Conservation (phyloP, 2,797 vertebrate genomes). For the Nannoperca obscura region DNA sequence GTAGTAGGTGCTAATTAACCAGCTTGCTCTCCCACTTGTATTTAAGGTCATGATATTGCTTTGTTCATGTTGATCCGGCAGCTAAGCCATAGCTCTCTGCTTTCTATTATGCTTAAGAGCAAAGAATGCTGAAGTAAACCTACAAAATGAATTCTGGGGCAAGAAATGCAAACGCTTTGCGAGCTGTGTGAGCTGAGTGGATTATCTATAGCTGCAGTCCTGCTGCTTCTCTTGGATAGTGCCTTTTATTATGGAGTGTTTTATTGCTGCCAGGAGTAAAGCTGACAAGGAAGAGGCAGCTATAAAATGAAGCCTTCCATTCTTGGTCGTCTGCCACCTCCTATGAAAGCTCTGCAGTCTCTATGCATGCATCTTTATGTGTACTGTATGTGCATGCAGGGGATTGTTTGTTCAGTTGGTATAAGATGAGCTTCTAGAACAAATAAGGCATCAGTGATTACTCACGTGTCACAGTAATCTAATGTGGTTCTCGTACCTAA, state of each 20-base stretch:
- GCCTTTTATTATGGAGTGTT: slow-evolving; percentile 87
- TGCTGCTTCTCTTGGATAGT: slow-evolving; percentile 78
- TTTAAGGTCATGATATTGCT: slow-evolving; percentile 71
- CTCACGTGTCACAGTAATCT: slow-evolving; percentile 76
- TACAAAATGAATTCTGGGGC: slow-evolving; percentile 77
- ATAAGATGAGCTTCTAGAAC: slow-evolving; percentile 62
- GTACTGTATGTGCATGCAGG: slow-evolving; percentile 46
- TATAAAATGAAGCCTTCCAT: slow-evolving; percentile 83
- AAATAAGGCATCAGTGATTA: slow-evolving; percentile 68
- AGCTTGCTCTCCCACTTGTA: slow-evolving; percentile 60
- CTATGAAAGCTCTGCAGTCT: slow-evolving; percentile 72
- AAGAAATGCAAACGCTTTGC: slow-evolving; percentile 77
- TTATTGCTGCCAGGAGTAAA: slow-evolving; percentile 84
- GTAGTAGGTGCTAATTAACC: slow-evolving; percentile 69
- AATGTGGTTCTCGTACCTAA: slow-evolving; percentile 76
- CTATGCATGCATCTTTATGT: slow-evolving; percentile 50
- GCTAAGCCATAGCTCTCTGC: slow-evolving; percentile 70
- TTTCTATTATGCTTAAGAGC: slow-evolving; percentile 71
- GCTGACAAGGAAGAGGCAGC: slow-evolving; percentile 85
- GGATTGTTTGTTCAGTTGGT: slow-evolving; percentile 60
- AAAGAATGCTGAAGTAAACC: slow-evolving; percentile 73
- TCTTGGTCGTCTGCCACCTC: slow-evolving; percentile 80
- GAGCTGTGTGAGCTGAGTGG: slow-evolving; percentile 75
- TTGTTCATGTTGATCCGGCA: slow-evolving; percentile 71
- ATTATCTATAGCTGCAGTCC: slow-evolving; percentile 83